Percentiles rank a stretch among this genome's conserved stretches.
Conservation (phyloP, 1,140 invertebrate species). For the Leucophenga varia region DNA sequence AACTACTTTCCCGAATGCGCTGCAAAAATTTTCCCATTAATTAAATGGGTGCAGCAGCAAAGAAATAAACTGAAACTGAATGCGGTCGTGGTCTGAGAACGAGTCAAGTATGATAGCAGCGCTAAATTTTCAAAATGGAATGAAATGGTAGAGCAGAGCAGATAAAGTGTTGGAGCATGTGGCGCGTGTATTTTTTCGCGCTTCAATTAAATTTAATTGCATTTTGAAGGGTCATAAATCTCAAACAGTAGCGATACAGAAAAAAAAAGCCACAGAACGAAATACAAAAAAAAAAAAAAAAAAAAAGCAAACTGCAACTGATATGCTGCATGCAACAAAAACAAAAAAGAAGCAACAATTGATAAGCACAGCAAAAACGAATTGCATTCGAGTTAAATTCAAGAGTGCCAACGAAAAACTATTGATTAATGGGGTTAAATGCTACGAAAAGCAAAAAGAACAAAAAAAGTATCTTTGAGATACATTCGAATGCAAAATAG, state of each 20-base stretch:
- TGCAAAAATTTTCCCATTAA: no score
- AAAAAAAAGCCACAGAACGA: no score
- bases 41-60: no score
- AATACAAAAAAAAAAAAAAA: no score
- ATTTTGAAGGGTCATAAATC: conserved; percentile 55
- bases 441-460: no score
- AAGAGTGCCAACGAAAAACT: conserved; percentile 17
- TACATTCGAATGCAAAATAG: no score
- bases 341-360: not conserved
- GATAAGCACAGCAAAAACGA: conserved; percentile 41
- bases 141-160: not conserved
- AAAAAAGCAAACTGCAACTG: conserved; percentile 1
- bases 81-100: no score
- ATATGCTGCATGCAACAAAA: conserved; percentile 4
- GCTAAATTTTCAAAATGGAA: not conserved
- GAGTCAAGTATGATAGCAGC: no score
- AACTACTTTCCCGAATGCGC: no score
- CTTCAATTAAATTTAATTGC: conserved; percentile 56
- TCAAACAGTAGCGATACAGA: conserved; percentile 28
- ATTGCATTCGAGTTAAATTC: no score
- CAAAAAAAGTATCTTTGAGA: no score
- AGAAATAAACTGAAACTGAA: no score
- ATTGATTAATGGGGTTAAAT: conserved; percentile 48
- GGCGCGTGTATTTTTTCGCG: conserved; percentile 36
- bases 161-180: not conserved